These are phyloP conservation scores for Percina caprodes DNA, from an alignment of 2,113 vertebrate genomes.

Conservation along the genomic window DNA sequence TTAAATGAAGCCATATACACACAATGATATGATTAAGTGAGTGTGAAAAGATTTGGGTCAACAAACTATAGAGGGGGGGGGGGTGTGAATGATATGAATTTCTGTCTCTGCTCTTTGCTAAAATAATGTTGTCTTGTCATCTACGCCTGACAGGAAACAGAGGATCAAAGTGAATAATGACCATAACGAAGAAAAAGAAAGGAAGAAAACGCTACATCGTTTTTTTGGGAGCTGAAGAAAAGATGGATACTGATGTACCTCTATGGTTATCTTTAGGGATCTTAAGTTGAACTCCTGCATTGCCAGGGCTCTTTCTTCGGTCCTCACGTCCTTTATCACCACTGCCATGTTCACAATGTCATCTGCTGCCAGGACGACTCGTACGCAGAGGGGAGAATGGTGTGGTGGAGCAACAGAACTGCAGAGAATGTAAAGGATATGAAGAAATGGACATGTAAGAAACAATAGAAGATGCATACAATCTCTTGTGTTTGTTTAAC, in stretches of 20 bases:
- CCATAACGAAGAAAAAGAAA: neutral
- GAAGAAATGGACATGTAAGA: neutral
- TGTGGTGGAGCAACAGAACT: slow-evolving; percentile 55
- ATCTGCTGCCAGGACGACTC: slow-evolving; percentile 51
- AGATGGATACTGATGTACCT: slow-evolving; percentile 47
- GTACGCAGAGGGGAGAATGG: slow-evolving; percentile 51
- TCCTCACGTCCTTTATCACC: slow-evolving; percentile 66
- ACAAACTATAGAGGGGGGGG: neutral
- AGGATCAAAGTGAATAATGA: slow-evolving; percentile 10
- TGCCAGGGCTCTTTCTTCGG: slow-evolving; percentile 58
- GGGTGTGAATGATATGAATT: neutral
- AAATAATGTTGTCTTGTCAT: neutral
- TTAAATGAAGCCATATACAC: neutral
- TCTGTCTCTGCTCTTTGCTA: slow-evolving; percentile 14
- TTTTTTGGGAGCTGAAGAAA: neutral
- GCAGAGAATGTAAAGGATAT: neutral
- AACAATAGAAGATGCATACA: neutral
- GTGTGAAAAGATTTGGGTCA: neutral
- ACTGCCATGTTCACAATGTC: slow-evolving; percentile 68
- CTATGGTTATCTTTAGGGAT: slow-evolving; percentile 46
- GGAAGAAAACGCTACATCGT: neutral
- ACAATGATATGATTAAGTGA: neutral
- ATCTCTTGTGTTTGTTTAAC: neutral
- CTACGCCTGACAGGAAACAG: neutral
- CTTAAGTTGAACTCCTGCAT: slow-evolving; percentile 64